A percentile compares a stretch with the other conserved stretches of the same genome.
Evolutionary conservation across 1,140 invertebrate species (phyloP).

Genomic region (Ceratina australensis): DNA sequence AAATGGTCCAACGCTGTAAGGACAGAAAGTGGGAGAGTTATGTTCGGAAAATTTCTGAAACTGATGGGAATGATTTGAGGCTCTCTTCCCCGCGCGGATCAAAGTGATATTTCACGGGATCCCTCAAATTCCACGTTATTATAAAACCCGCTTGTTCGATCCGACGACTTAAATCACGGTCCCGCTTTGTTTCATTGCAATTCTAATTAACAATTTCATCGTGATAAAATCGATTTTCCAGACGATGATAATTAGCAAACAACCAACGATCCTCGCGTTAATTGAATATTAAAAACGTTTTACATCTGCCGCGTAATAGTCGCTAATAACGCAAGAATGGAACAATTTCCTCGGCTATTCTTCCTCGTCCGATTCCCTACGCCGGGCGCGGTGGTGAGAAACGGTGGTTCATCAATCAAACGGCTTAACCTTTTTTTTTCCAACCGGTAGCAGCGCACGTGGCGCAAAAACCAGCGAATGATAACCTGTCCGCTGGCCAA

Average conservation of each 20-base stretch:
- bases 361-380: neutral
- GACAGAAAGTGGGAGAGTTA: conserved; percentile 10
- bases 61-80: conserved; percentile 4
- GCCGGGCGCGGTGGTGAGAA: neutral
- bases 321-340: neutral
- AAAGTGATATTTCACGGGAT: neutral
- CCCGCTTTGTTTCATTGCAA: too few relatives aligned
- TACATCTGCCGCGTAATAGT: neutral
- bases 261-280: too few relatives aligned
- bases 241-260: too few relatives aligned
- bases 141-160: too few relatives aligned
- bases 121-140: neutral
- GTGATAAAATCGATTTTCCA: too few relatives aligned
- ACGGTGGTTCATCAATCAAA: conserved; percentile 2
- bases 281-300: too few relatives aligned
- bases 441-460: neutral
- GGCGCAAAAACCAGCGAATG: neutral
- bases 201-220: too few relatives aligned
- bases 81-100: neutral
- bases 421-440: neutral
- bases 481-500: conserved; percentile 35
- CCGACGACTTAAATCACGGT: too few relatives aligned
- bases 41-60: conserved; percentile 6
- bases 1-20: conserved; percentile 14
- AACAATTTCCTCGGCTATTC: too few relatives aligned